These are phyloP conservation scores for Calonectris borealis DNA, from an alignment of 2,113 vertebrate genomes.

Conservation along the genomic window DNA sequence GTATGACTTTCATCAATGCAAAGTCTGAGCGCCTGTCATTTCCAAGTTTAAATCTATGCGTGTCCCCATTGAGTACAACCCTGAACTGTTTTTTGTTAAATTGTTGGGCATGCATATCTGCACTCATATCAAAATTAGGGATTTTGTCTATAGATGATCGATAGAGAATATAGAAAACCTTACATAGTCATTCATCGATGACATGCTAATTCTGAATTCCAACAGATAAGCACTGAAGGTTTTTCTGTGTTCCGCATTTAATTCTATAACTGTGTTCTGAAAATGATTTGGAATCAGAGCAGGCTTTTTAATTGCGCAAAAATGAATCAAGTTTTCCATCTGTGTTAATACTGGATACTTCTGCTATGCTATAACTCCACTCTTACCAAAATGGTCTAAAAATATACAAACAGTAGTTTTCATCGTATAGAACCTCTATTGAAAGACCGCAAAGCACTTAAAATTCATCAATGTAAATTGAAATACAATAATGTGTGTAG, in stretches of 20 bases:
- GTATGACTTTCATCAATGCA: not conserved
- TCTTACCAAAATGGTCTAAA: not conserved
- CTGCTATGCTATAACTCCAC: not conserved
- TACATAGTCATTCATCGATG: not conserved
- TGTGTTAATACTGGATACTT: not conserved
- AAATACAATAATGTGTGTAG: not conserved
- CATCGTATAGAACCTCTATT: not conserved
- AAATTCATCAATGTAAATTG: not conserved
- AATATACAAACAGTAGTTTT: not conserved
- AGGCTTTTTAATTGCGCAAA: not conserved
- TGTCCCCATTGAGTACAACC: not conserved
- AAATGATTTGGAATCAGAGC: not conserved
- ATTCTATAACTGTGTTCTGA: not conserved
- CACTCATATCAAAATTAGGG: not conserved
- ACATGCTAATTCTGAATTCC: not conserved
- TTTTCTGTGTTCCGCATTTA: not conserved
- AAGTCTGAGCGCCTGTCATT: not conserved
- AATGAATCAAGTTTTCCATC: not conserved
- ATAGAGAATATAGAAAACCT: not conserved
- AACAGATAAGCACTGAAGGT: not conserved
- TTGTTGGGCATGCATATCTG: not conserved
- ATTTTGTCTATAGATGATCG: not conserved
- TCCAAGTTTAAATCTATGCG: not conserved
- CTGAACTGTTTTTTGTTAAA: not conserved
- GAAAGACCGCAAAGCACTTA: not conserved